Conservation (phyloP, 2,797 vertebrate genomes). For the Odontamblyopus lacepedii region DNA sequence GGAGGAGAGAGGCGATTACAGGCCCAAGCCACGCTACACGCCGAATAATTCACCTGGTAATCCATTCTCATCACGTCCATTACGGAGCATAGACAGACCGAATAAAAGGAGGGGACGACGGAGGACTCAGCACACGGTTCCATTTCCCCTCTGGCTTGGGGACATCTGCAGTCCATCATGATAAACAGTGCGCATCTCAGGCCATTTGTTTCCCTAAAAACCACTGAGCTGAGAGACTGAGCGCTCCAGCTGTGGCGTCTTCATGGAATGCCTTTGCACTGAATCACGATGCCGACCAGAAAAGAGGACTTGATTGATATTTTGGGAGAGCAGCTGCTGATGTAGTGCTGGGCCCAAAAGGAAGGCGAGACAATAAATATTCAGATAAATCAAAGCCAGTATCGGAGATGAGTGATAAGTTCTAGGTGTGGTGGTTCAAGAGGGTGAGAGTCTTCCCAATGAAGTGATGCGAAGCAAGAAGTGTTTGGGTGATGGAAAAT, state of each 20-base stretch:
- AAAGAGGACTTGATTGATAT: slow-evolving; percentile 16
- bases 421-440: slow-evolving; percentile 2
- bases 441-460: slow-evolving; percentile 1
- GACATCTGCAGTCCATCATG: slow-evolving; percentile 70
- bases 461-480: background rate
- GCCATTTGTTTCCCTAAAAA: slow-evolving; percentile 62
- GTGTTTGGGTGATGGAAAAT: background rate
- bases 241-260: slow-evolving; percentile 55
- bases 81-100: slow-evolving; percentile 60
- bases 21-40: slow-evolving; percentile 51
- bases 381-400: background rate
- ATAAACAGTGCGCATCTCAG: slow-evolving; percentile 58
- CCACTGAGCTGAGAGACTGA: slow-evolving; percentile 49
- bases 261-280: slow-evolving; percentile 27
- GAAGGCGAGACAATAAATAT: slow-evolving; percentile 8
- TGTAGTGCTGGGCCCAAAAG: slow-evolving; percentile 9
- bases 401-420: slow-evolving; percentile 7
- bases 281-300: slow-evolving; percentile 27
- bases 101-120: slow-evolving; percentile 37
- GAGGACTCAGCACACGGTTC: slow-evolving; percentile 45
- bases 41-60: slow-evolving; percentile 76
- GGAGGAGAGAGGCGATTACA: slow-evolving; percentile 43
- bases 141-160: slow-evolving; percentile 57
- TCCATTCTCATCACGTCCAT: slow-evolving; percentile 78
- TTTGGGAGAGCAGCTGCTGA: slow-evolving; percentile 25